A percentile compares a stretch with the other conserved stretches of the same genome.
These are phyloP conservation scores for Pteronotus mesoamericanus DNA, from an alignment of 2,797 vertebrate species.

Conservation along the genomic window DNA sequence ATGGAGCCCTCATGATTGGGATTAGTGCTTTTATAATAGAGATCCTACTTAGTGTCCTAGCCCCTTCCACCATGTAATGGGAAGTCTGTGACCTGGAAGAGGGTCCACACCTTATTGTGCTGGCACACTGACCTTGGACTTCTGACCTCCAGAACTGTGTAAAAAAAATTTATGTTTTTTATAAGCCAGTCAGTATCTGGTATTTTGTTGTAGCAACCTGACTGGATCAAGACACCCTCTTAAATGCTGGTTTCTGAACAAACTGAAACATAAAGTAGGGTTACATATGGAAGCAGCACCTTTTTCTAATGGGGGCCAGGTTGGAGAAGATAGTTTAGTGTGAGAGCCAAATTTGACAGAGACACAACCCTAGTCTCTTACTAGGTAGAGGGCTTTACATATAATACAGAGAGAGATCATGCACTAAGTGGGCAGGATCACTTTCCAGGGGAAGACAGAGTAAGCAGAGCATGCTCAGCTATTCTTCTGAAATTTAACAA, in stretches of 20 bases:
- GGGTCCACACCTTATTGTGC: neutral
- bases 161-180: neutral
- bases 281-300: neutral
- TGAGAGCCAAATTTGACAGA: neutral
- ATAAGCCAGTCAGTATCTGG: neutral
- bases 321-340: neutral
- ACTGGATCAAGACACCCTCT: neutral
- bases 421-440: too few relatives aligned
- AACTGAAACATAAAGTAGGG: neutral
- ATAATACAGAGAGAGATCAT: neutral
- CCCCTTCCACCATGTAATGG: neutral
- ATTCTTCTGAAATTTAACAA: neutral
- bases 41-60: neutral
- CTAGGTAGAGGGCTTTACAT: neutral
- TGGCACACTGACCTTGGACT: neutral
- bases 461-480: neutral
- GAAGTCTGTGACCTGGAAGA: neutral
- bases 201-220: neutral
- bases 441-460: neutral
- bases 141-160: neutral
- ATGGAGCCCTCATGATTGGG: neutral
- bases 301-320: neutral
- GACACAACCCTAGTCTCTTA: neutral
- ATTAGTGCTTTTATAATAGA: neutral
- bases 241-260: neutral